Conservation (phyloP, 2,888 invertebrate species). For the Iselma pallidipennis region DNA sequence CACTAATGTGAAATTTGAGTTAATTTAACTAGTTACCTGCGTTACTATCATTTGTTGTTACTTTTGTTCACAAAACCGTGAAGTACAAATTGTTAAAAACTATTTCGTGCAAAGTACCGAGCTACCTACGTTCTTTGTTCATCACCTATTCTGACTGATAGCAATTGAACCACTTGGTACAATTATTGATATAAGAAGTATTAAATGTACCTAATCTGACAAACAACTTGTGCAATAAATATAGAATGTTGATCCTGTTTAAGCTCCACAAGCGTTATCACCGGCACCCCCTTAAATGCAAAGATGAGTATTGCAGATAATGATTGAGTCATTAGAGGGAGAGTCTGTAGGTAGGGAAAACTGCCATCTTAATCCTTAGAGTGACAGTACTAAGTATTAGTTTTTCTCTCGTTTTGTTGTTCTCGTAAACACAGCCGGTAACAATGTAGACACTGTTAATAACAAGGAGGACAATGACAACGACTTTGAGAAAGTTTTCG, state of each 20-base stretch:
- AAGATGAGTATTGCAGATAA: constrained; percentile 14
- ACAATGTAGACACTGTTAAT: neutral
- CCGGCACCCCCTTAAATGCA: neutral
- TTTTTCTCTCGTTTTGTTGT: neutral
- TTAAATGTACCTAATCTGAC: no score
- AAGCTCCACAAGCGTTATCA: no score
- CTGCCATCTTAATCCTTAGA: constrained; percentile 6
- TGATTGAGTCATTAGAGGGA: constrained; percentile 11
- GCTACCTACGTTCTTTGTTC: no score
- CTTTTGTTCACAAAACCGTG: no score
- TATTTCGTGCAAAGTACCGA: no score
- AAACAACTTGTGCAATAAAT: no score
- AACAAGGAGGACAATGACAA: neutral
- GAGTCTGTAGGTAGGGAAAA: neutral
- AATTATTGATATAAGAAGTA: no score
- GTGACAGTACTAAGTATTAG: constrained; percentile 17
- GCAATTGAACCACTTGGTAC: neutral
- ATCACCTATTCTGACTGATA: neutral
- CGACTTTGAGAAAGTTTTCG: constrained; percentile 20
- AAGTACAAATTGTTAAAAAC: no score
- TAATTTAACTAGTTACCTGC: no score
- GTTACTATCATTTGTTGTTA: no score
- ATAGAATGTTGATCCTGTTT: no score
- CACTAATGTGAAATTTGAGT: no score
- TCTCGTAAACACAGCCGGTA: neutral